Evolutionary conservation across 37 sponge, comb jelly and placozoan genomes (phyloP), one percentile per base, ranked within the genome.

Genomic region (Beroe forskalii): DNA sequence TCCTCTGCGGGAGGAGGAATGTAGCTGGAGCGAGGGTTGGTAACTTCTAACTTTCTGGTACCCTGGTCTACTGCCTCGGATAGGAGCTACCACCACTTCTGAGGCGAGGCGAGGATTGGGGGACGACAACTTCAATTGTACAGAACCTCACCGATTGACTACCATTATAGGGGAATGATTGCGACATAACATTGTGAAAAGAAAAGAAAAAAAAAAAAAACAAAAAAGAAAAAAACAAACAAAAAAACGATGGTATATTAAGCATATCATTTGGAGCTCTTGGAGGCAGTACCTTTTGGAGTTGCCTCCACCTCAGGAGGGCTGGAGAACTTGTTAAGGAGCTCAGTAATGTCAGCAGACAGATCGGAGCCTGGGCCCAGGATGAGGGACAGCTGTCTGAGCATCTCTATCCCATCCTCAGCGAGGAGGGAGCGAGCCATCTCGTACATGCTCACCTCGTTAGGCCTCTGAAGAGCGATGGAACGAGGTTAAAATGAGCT

Each of bases 371-470:
- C 75, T 1, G 37, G 40, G 1, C 75, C 75, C 39, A 72, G 40
- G 4, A 72, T 12, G 8, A 72, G 37, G 30, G 40, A 38, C 75
- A 72, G 20, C 75, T 72, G 75, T 37, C 35, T 37, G 39, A 72
- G 35, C 75, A 72, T 72, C 31, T 72, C 40, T 9, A 72, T 37
- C 23, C 75, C 75, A 39, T 72, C 75, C 40, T 33, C 40, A 12
- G 31, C 75, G 31, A 72, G 75, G 6, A 72, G 75, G 40, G 75
- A 72, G 39, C 22, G 23, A 17, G 40, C 40, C 75, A 72, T 72
- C 2, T 72, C 75, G 40, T 38, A 37, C 75, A 33, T 37, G 2
- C 40, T 20, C 30, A 6, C 14, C 75, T 72, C 75, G 2, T 20
- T 20, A 3, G 31, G 39, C 30, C 75, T 72, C 75, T 72, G 75